Evolutionary conservation across 2,797 vertebrate genomes (phyloP).

Genomic region (Ataeniobius toweri): DNA sequence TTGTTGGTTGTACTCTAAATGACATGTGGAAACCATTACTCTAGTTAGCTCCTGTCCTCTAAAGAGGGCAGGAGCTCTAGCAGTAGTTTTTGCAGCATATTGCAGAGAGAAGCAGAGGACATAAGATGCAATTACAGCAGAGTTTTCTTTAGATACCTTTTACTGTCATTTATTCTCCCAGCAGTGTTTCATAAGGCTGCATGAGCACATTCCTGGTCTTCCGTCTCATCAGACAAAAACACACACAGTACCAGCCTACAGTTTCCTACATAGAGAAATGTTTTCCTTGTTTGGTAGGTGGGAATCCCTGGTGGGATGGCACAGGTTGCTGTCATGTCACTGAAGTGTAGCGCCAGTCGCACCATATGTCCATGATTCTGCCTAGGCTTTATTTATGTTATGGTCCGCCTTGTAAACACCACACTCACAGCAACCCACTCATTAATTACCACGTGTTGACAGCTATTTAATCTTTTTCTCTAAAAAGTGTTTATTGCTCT

Average conservation of each 20-base stretch:
- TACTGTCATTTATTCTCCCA: slow-evolving; percentile 31
- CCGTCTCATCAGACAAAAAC: slow-evolving; percentile 24
- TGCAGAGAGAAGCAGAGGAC: slow-evolving; percentile 26
- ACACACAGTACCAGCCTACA: slow-evolving; percentile 45
- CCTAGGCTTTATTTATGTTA: slow-evolving; percentile 82
- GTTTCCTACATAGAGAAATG: slow-evolving; percentile 49
- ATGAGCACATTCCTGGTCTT: slow-evolving; percentile 24
- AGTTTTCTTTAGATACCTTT: slow-evolving; percentile 43
- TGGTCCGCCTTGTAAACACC: slow-evolving; percentile 81
- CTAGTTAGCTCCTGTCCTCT: slow-evolving; percentile 61
- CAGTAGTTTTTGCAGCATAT: slow-evolving; percentile 59
- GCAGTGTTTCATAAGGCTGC: slow-evolving; percentile 15
- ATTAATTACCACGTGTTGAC: slow-evolving; percentile 85
- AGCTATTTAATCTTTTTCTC: slow-evolving; percentile 83
- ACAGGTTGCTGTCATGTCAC: slow-evolving; percentile 84
- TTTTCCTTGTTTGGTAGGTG: slow-evolving; percentile 68
- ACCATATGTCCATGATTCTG: slow-evolving; percentile 84
- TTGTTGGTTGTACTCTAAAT: slow-evolving; percentile 75
- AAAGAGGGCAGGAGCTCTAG: slow-evolving; percentile 65
- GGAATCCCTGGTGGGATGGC: slow-evolving; percentile 76
- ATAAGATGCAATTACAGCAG: slow-evolving; percentile 37
- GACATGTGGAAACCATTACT: slow-evolving; percentile 83
- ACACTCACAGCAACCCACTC: slow-evolving; percentile 80
- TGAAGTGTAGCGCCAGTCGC: slow-evolving; percentile 71
- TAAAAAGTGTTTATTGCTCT: slow-evolving; percentile 88